phyloP scores from a whole-genome alignment of 1,140 invertebrate species.

The Anoplophora glabripennis region DNA sequence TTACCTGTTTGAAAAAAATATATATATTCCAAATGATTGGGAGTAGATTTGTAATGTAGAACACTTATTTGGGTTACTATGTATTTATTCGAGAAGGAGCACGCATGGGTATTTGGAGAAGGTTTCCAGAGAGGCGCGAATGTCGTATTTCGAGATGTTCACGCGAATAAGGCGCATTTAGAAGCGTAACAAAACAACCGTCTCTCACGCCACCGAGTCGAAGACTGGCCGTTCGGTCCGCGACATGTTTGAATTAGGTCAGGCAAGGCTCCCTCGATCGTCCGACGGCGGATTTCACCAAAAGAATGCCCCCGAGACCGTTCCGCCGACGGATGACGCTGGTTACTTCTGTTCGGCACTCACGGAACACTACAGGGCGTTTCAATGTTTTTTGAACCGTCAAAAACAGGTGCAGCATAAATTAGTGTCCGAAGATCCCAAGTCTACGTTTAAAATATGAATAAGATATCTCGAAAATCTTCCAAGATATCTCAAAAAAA shows the following conservation, averaged over 20 bases:
- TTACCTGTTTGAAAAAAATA: not conserved
- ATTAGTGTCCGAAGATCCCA: no score
- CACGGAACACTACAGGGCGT: no score
- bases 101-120: not conserved
- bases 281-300: not conserved
- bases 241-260: constrained; percentile 23
- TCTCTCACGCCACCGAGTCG: constrained; percentile 7
- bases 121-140: not conserved
- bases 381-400: no score
- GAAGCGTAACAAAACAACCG: constrained; percentile 1
- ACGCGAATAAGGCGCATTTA: not conserved
- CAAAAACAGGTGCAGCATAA: no score
- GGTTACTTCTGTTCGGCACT: no score
- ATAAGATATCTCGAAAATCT: no score
- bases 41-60: not conserved
- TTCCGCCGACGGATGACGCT: not conserved
- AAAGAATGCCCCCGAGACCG: constrained; percentile 8
- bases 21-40: not conserved
- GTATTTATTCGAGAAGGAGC: not conserved
- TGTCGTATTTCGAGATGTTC: not conserved
- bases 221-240: constrained; percentile 15
- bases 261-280: constrained; percentile 4
- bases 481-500: no score
- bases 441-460: no score
- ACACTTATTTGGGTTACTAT: not conserved